A percentile compares a stretch with the other conserved stretches of the same genome.
These are phyloP conservation scores for Drosophila quinaria DNA, from an alignment of 2,888 invertebrate species.

Conservation along the genomic window DNA sequence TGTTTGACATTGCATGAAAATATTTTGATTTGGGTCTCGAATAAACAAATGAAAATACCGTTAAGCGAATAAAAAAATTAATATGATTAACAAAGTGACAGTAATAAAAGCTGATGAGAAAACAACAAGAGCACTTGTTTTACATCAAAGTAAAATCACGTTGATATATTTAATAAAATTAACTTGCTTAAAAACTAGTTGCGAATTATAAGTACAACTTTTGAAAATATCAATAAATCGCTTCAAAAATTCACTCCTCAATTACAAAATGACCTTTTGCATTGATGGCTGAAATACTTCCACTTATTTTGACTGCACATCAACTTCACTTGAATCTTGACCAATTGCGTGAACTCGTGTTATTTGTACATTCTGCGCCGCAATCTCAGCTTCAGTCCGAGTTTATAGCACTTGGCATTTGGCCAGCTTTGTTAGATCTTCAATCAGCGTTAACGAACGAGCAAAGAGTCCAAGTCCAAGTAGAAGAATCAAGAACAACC, in stretches of 20 bases:
- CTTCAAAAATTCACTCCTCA: not conserved
- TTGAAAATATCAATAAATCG: too few relatives aligned
- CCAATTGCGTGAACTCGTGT: slow-evolving; percentile 12
- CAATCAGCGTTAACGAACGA: slow-evolving; percentile 66
- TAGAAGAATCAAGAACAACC: slow-evolving; percentile 38
- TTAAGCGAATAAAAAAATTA: slow-evolving; percentile 19
- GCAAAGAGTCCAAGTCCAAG: slow-evolving; percentile 16
- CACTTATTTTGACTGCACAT: not conserved
- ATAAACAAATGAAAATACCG: slow-evolving; percentile 33
- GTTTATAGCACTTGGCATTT: slow-evolving; percentile 51
- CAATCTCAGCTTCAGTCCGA: slow-evolving; percentile 12
- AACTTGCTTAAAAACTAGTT: not conserved
- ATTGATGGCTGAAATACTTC: not conserved
- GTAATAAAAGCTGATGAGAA: not conserved
- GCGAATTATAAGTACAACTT: not conserved
- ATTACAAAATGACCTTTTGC: not conserved
- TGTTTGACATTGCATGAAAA: slow-evolving; percentile 62
- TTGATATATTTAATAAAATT: too few relatives aligned
- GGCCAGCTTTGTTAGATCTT: slow-evolving; percentile 59
- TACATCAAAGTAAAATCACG: not conserved
- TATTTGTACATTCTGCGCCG: slow-evolving; percentile 10
- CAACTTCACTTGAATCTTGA: slow-evolving; percentile 3
- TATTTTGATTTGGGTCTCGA: slow-evolving; percentile 53
- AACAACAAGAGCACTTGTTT: slow-evolving; percentile 1
- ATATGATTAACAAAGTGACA: slow-evolving; percentile 10